Percentiles rank a stretch among this genome's conserved stretches.
Evolutionary conservation across 2,888 invertebrate genomes (phyloP).

Genomic region (Heteromyza rotundicornis): DNA sequence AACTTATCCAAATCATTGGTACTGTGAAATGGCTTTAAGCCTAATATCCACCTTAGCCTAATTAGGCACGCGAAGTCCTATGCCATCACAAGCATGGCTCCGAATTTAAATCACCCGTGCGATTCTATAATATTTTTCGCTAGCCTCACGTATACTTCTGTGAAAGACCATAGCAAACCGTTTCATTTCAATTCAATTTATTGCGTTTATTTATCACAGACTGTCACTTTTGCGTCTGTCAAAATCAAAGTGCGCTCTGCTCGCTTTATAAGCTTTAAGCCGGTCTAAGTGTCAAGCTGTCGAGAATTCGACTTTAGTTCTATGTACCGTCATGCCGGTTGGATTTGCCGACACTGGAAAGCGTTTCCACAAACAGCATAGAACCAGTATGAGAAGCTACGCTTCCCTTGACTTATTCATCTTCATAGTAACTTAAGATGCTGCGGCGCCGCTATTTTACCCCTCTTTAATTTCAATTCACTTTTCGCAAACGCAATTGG

Average conservation of each 20-base stretch:
- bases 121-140: too few relatives aligned
- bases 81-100: too few relatives aligned
- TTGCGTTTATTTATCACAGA: conserved; percentile 13
- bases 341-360: not conserved
- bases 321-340: not conserved
- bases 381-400: too few relatives aligned
- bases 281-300: not conserved
- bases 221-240: conserved; percentile 21
- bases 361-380: not conserved
- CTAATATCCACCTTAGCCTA: too few relatives aligned
- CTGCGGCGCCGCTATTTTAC: not conserved
- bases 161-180: too few relatives aligned
- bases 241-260: not conserved
- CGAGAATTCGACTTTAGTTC: not conserved
- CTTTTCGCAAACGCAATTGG: too few relatives aligned
- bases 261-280: not conserved
- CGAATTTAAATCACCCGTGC: too few relatives aligned
- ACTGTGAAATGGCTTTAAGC: too few relatives aligned
- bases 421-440: not conserved
- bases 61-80: too few relatives aligned
- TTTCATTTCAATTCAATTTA: not conserved
- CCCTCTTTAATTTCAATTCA: not conserved
- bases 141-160: too few relatives aligned
- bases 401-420: too few relatives aligned
- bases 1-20: too few relatives aligned